These are phyloP conservation scores for Archips crataeganus DNA, from an alignment of 2,888 invertebrate genomes.

Conservation along the genomic window DNA sequence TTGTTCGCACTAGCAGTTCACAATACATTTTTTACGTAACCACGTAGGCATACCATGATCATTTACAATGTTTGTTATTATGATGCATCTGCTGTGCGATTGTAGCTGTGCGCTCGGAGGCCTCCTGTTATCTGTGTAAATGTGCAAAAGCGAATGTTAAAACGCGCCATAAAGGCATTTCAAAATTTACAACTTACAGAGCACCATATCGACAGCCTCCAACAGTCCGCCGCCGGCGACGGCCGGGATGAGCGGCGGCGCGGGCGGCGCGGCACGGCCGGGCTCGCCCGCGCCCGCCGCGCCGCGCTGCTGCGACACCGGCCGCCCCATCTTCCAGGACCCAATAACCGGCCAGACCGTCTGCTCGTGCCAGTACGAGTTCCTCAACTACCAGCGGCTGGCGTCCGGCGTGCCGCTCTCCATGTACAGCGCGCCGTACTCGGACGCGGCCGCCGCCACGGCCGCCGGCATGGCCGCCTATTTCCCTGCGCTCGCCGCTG, in stretches of 20 bases:
- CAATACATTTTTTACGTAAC: slow-evolving; percentile 50
- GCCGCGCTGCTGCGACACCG: slow-evolving; percentile 95
- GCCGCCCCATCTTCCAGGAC: slow-evolving; percentile 95
- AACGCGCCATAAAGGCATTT: slow-evolving; percentile 85
- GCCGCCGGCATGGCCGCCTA: slow-evolving; percentile 94
- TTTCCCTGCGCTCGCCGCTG: slow-evolving; percentile 93
- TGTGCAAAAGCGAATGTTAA: slow-evolving; percentile 78
- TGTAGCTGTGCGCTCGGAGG: slow-evolving; percentile 75
- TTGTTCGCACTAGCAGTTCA: slow-evolving; percentile 47
- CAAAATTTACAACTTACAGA: slow-evolving; percentile 86
- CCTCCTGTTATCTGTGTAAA: slow-evolving; percentile 60
- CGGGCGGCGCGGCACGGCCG: slow-evolving; percentile 82
- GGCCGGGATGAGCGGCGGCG: slow-evolving; percentile 86
- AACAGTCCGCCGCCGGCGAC: slow-evolving; percentile 89
- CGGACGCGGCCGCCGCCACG: slow-evolving; percentile 88
- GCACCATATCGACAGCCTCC: slow-evolving; percentile 90
- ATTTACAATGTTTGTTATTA: slow-evolving; percentile 42
- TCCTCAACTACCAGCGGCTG: slow-evolving; percentile 93
- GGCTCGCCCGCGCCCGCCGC: slow-evolving; percentile 83
- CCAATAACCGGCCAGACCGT: slow-evolving; percentile 95
- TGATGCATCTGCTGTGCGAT: slow-evolving; percentile 62
- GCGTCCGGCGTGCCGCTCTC: slow-evolving; percentile 91
- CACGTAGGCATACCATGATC: slow-evolving; percentile 64
- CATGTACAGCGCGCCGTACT: slow-evolving; percentile 93
- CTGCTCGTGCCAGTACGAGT: slow-evolving; percentile 96